A percentile compares a stretch with the other conserved stretches of the same genome.
These are phyloP conservation scores for Argyrosomus japonicus DNA, from an alignment of 2,113 vertebrate species.

Conservation along the genomic window DNA sequence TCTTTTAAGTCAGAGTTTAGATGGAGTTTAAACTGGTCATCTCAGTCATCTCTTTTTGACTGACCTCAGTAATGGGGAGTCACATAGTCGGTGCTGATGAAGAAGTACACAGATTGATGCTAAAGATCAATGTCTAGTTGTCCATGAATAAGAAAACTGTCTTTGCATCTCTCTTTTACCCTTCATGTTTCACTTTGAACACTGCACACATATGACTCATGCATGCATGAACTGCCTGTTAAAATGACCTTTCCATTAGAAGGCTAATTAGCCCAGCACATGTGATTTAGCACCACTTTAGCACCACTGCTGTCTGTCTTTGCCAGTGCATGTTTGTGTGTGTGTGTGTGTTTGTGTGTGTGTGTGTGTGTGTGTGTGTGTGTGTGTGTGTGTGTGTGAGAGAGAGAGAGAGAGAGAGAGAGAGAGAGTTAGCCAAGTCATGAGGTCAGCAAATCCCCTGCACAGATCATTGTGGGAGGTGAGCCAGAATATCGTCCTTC, in stretches of 20 bases:
- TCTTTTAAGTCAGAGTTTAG: too few species aligned
- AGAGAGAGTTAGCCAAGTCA: constrained; percentile 19
- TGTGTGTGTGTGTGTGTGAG: not conserved
- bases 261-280: constrained; percentile 1
- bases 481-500: constrained; percentile 36
- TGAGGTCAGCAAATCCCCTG: constrained; percentile 32
- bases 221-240: not conserved
- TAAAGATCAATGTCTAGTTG: not conserved
- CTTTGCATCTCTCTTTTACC: not conserved
- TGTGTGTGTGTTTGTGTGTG: not conserved
- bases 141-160: not conserved
- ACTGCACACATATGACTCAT: not conserved
- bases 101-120: not conserved
- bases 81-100: not conserved
- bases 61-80: not conserved
- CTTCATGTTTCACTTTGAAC: not conserved
- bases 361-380: not conserved
- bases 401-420: not conserved
- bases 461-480: constrained; percentile 29
- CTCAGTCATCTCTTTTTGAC: not conserved
- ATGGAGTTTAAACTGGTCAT: not conserved
- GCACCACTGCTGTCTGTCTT: not conserved
- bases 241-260: not conserved
- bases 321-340: constrained; percentile 6
- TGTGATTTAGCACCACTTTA: constrained; percentile 48